Evolutionary conservation across 1,140 invertebrate species (phyloP).

Genomic region (Dysdera silvatica): DNA sequence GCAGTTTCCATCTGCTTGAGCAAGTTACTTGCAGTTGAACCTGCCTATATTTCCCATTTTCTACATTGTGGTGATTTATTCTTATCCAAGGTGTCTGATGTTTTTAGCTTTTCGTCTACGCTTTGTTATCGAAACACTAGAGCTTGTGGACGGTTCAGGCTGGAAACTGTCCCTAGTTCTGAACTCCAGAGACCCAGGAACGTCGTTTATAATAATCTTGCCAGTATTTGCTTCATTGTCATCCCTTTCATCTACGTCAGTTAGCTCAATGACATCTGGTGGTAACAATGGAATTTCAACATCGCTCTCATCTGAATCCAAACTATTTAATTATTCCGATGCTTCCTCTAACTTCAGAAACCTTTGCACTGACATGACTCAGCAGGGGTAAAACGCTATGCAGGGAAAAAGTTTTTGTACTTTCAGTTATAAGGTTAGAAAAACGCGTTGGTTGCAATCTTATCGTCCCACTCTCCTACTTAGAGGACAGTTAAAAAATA

Average conservation of each 20-base stretch:
- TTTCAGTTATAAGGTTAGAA: not conserved
- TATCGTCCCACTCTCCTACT: slow-evolving; percentile 9
- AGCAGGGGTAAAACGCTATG: not conserved
- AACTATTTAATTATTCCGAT: not conserved
- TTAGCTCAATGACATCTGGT: slow-evolving; percentile 1
- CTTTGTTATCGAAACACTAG: slow-evolving; percentile 12
- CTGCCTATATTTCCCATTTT: slow-evolving; percentile 1
- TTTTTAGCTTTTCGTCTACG: not conserved
- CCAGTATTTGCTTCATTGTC: not conserved
- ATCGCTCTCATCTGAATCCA: slow-evolving; percentile 5
- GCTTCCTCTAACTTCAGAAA: slow-evolving; percentile 5
- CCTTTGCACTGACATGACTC: not conserved
- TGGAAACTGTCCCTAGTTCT: slow-evolving; percentile 2
- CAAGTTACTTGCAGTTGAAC: slow-evolving; percentile 5
- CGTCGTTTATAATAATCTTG: not conserved
- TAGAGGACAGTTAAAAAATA: slow-evolving; percentile 5
- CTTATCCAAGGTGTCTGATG: slow-evolving; percentile 1
- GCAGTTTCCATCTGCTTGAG: slow-evolving; percentile 8
- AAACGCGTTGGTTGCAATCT: not conserved
- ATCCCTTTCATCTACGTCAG: slow-evolving; percentile 2
- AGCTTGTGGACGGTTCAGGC: slow-evolving; percentile 2
- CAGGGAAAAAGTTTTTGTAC: not conserved
- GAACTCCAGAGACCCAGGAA: not conserved
- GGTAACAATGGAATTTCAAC: not conserved
- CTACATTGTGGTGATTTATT: slow-evolving; percentile 4